Percentiles rank a stretch among this genome's conserved stretches.
phyloP scores from a whole-genome alignment of 2,888 invertebrate genomes.

The Luperina testacea region DNA sequence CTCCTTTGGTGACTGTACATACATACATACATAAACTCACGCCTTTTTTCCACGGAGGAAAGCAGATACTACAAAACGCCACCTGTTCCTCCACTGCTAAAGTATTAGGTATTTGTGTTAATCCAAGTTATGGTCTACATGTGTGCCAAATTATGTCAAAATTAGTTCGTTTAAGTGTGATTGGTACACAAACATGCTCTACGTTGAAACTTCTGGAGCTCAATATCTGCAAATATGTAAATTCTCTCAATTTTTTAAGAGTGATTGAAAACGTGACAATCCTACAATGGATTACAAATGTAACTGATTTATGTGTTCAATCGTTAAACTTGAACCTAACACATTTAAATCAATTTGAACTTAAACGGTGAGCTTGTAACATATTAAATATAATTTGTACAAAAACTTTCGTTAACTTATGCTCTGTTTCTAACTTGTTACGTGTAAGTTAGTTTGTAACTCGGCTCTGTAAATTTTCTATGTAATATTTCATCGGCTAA shows the following conservation, averaged over 20 bases:
- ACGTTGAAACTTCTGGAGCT: not conserved
- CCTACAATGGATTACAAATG: not conserved
- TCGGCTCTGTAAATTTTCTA: constrained; percentile 29
- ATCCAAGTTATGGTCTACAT: not conserved
- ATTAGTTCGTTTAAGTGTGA: not conserved
- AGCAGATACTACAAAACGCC: not conserved
- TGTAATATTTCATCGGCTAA: constrained; percentile 20
- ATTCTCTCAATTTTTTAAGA: not conserved
- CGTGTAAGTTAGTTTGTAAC: constrained; percentile 52
- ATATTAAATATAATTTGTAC: constrained; percentile 59
- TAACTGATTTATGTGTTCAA: constrained; percentile 38
- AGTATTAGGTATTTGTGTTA: not conserved
- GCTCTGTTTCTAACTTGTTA: constrained; percentile 49
- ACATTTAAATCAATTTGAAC: constrained; percentile 51
- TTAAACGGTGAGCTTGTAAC: constrained; percentile 33
- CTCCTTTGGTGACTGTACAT: too few relatives aligned
- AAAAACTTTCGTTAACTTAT: constrained; percentile 56
- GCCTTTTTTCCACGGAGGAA: not conserved
- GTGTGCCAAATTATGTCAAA: not conserved
- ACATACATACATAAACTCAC: not conserved
- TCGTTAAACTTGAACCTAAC: constrained; percentile 37
- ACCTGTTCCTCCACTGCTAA: not conserved
- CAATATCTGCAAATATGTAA: not conserved
- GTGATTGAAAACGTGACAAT: constrained; percentile 22
- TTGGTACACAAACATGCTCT: not conserved